Conservation (phyloP, 2,888 invertebrate genomes). For the Polylopha cassiicola region DNA sequence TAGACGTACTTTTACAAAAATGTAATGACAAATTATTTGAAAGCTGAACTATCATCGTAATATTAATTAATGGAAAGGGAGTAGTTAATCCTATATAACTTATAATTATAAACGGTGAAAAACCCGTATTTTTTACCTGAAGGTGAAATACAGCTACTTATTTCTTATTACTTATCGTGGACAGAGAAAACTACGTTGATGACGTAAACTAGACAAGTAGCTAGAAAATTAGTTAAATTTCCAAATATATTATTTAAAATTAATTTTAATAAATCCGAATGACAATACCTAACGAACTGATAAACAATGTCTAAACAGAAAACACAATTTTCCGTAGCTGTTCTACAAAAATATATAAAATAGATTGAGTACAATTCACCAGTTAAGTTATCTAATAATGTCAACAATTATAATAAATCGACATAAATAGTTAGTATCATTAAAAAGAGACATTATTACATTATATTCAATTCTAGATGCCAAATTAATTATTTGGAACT, state of each 20-base stretch:
- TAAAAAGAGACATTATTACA: no score
- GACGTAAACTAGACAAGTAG: neutral
- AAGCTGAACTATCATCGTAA: conserved; percentile 6
- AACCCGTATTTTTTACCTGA: no score
- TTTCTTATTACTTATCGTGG: no score
- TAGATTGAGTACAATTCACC: no score
- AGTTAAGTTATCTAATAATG: no score
- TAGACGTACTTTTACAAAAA: conserved; percentile 14
- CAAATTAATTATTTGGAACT: no score
- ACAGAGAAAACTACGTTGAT: neutral
- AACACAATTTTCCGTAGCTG: conserved; percentile 20
- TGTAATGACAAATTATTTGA: neutral
- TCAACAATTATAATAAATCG: no score
- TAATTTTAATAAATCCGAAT: neutral
- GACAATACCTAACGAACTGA: conserved; percentile 20
- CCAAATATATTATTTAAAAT: neutral
- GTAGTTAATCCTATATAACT: neutral
- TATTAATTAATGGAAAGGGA: neutral
- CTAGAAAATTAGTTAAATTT: no score
- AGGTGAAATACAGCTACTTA: no score
- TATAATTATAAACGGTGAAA: neutral
- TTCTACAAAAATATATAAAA: conserved; percentile 12
- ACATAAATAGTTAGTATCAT: no score
- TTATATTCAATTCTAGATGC: no score
- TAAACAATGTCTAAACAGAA: conserved; percentile 12